These are phyloP conservation scores for Sweltsa coloradensis DNA, from an alignment of 1,140 invertebrate genomes.

Conservation along the genomic window DNA sequence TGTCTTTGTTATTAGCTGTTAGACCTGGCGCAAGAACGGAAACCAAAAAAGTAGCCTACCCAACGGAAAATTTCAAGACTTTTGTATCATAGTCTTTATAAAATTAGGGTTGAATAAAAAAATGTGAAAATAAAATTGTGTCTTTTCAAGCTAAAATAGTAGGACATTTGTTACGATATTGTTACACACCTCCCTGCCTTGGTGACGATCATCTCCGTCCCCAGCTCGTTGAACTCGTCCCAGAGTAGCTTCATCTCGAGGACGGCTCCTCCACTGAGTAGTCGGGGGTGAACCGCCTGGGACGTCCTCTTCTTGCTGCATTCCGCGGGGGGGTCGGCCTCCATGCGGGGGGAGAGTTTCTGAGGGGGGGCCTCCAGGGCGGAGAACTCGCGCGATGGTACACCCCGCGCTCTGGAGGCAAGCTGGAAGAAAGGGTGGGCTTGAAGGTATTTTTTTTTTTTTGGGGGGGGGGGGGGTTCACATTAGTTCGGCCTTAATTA, in stretches of 20 bases:
- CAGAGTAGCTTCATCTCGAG: slow-evolving; percentile 73
- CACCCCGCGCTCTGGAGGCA: slow-evolving; percentile 11
- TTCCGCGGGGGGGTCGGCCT: not conserved
- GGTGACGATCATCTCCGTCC: slow-evolving; percentile 98
- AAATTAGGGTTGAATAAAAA: no score
- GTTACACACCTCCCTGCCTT: slow-evolving; percentile 82
- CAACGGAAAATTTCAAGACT: no score
- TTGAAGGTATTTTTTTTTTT: no score
- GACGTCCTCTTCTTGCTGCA: not conserved
- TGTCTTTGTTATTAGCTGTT: no score
- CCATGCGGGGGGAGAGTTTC: not conserved
- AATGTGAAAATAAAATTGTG: no score
- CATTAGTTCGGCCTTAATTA: no score
- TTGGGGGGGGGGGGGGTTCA: no score
- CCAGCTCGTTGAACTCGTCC: slow-evolving; percentile 87
- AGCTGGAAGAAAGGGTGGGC: slow-evolving; percentile 3
- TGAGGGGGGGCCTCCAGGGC: not conserved
- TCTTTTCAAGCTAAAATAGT: no score
- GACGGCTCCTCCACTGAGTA: slow-evolving; percentile 52
- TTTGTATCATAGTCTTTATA: no score
- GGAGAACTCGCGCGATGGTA: not conserved
- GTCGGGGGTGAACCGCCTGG: slow-evolving; percentile 40
- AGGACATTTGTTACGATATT: no score
- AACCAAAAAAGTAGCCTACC: no score
- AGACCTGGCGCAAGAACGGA: no score